A percentile compares a stretch with the other conserved stretches of the same genome.
These are phyloP conservation scores for Monopis laevigella DNA, from an alignment of 2,888 invertebrate species.

Conservation along the genomic window DNA sequence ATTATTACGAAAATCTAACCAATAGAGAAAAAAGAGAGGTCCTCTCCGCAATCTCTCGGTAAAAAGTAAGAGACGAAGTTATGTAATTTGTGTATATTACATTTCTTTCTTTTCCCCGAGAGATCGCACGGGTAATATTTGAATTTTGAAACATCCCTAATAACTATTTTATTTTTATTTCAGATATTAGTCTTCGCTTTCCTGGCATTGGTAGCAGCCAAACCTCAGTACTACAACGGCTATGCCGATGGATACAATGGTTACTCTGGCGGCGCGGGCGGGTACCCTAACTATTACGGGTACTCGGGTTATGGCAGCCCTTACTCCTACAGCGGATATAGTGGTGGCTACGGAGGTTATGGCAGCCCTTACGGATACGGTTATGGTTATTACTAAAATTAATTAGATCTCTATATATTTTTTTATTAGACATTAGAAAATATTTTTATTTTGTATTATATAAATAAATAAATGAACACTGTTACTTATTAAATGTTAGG, in stretches of 20 bases:
- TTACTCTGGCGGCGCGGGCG: constrained; percentile 33
- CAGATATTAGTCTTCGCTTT: constrained; percentile 55
- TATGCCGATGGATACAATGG: constrained; percentile 14
- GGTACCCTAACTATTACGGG: constrained; percentile 26
- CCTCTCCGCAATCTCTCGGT: too few species aligned
- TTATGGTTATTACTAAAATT: constrained; percentile 40
- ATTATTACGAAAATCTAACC: too few species aligned
- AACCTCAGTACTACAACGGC: constrained; percentile 43
- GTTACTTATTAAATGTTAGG: too few species aligned
- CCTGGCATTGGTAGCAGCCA: constrained; percentile 53
- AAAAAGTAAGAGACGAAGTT: too few species aligned
- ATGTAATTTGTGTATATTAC: too few species aligned
- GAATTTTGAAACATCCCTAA: too few species aligned
- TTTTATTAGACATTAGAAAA: not conserved
- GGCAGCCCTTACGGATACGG: constrained; percentile 42
- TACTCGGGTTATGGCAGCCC: constrained; percentile 49
- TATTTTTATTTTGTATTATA: not conserved
- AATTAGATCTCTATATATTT: not conserved
- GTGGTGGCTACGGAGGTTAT: constrained; percentile 31
- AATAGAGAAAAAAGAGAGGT: too few species aligned
- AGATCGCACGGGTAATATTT: too few species aligned
- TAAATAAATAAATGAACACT: too few species aligned
- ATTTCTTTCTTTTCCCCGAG: too few species aligned
- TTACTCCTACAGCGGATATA: constrained; percentile 36
- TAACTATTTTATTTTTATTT: constrained; percentile 21